Base-by-base conservation (phyloP, 1,140 invertebrate genomes). In the Sycobia sp. region DNA sequence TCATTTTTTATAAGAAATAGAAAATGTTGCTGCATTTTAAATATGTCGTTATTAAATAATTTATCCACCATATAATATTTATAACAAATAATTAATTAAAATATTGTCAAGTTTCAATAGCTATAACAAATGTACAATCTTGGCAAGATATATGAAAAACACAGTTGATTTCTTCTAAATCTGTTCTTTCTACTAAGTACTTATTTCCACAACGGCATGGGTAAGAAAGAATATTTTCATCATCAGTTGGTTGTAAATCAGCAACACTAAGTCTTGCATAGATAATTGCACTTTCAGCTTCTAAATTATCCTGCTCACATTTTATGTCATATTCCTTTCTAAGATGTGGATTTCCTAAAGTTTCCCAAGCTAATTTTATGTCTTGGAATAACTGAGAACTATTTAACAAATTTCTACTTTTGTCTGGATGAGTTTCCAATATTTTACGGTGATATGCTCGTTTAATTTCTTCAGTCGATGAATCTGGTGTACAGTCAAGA, bases 121-220 rank as follows among this genome's bases (percentile, higher is more conserved):
- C 71, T 66, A 90, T 84, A 60, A 81, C 77, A 72, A 89, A 84
- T 8, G 88, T 89, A 77, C 88, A 90, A 69, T 88, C 85, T 70
- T 85, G 82, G 77, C 89, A 90, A 38, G 80, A 79, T 55, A 90
- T 75, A 1, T 78, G 66, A 36, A 78, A 57, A 10, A 82, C 66
- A 64, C 82, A 77, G 69, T 86, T 77, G 49, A 75, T 69, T 36
- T 81, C 68, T 18, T 72, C 50, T 49, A 83, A 62, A 53, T 86
- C 81, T 61, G 71, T 70, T 57, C 73, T 76, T 23, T 78, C 55
- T 36, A 89, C 77, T n/a, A 73, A 71, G 76, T 89, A 89, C 63
- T 77, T 66, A 23, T 84, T 84, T 44, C 88, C 87, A 79, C 89
- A 90, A 71, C 87, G 82, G 72, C 89, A 90, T 9, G 67, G 75